These are phyloP conservation scores for Lochmaea crataegi DNA, from an alignment of 2,888 invertebrate genomes.

Conservation along the genomic window DNA sequence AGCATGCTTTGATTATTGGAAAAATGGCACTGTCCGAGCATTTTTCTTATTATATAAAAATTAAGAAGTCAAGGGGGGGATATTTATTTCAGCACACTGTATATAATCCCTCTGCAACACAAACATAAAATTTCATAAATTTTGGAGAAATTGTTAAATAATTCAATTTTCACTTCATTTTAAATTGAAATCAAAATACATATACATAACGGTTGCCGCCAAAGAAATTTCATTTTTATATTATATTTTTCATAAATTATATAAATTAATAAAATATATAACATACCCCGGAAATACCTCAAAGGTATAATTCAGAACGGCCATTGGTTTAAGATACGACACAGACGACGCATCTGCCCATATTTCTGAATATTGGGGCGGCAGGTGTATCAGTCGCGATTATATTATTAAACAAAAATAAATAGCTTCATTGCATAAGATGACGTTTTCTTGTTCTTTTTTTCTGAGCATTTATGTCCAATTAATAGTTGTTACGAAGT, in stretches of 20 bases:
- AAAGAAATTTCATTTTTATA: not conserved
- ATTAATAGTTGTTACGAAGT: slow-evolving; percentile 46
- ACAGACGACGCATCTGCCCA: slow-evolving; percentile 54
- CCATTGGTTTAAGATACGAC: slow-evolving; percentile 46
- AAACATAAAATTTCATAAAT: too few species aligned
- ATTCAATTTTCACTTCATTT: not conserved
- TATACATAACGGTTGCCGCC: not conserved
- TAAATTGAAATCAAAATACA: not conserved
- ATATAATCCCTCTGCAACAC: too few species aligned
- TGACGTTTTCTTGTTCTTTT: slow-evolving; percentile 41
- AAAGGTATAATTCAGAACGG: slow-evolving; percentile 41
- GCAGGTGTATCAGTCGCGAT: slow-evolving; percentile 56
- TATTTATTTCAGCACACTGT: too few species aligned
- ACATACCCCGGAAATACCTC: slow-evolving; percentile 50
- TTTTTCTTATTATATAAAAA: too few species aligned
- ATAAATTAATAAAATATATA: slow-evolving; percentile 30
- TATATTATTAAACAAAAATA: slow-evolving; percentile 53
- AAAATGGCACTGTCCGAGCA: too few species aligned
- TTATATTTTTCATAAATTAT: not conserved
- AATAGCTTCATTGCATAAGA: slow-evolving; percentile 49
- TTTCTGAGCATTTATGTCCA: slow-evolving; percentile 42
- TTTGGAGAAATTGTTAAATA: not conserved
- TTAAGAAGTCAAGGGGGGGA: too few species aligned
- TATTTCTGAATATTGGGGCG: slow-evolving; percentile 58
- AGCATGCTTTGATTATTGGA: too few species aligned